These are phyloP conservation scores for Darevskia nairensis DNA, from an alignment of 2,797 vertebrate genomes.

Conservation along the genomic window DNA sequence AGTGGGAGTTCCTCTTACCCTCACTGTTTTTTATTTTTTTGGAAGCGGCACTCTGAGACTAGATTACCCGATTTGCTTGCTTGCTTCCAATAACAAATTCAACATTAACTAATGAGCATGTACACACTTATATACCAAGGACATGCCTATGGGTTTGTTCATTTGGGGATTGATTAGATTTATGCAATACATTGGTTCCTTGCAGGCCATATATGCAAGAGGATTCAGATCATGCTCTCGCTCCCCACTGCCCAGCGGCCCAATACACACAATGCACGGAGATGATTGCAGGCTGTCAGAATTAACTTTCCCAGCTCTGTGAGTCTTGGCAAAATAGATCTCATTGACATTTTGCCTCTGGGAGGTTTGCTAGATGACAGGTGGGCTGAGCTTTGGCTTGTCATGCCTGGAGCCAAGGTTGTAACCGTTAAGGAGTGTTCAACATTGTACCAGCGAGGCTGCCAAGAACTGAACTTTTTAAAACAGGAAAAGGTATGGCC, in stretches of 20 bases:
- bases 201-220: not conserved
- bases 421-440: not conserved
- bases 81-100: not conserved
- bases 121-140: no score
- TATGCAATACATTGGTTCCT: not conserved
- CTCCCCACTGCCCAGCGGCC: no score
- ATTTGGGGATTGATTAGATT: not conserved
- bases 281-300: not conserved
- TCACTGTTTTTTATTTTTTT: not conserved
- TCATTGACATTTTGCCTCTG: not conserved
- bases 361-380: not conserved
- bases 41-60: not conserved
- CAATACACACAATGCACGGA: not conserved
- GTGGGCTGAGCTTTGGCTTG: not conserved
- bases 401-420: not conserved
- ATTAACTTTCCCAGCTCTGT: not conserved
- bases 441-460: not conserved
- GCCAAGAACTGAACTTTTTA: not conserved
- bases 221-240: not conserved
- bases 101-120: not conserved
- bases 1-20: not conserved
- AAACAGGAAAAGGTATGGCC: not conserved
- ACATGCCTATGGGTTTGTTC: not conserved
- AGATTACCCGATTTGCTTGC: not conserved
- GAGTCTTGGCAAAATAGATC: not conserved